Evolutionary conservation across 1,140 invertebrate genomes (phyloP).

Genomic region (Diploscapter pachys): DNA sequence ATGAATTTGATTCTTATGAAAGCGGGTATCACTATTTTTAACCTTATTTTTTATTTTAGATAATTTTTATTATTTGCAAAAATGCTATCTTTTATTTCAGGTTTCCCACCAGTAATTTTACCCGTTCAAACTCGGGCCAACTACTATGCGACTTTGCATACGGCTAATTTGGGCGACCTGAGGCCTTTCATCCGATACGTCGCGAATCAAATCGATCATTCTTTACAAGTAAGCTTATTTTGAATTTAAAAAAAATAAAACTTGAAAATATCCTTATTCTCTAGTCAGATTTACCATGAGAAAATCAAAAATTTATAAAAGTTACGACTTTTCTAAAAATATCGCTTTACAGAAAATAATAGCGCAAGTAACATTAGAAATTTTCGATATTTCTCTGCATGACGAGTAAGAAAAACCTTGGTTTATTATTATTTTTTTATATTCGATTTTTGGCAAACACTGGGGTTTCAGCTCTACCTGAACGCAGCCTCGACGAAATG

Average conservation of each 20-base stretch:
- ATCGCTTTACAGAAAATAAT: too few relatives aligned
- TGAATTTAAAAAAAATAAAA: background rate
- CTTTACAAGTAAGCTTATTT: slow-evolving; percentile 40
- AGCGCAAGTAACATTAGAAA: too few relatives aligned
- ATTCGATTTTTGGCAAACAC: too few relatives aligned
- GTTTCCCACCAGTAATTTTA: slow-evolving; percentile 62
- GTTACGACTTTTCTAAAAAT: too few relatives aligned
- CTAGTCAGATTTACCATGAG: background rate
- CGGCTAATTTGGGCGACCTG: slow-evolving; percentile 85
- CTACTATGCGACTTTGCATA: slow-evolving; percentile 78
- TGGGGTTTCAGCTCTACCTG: too few relatives aligned
- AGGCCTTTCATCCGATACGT: slow-evolving; percentile 91
- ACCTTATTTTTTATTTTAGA: slow-evolving; percentile 58
- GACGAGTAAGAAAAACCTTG: too few relatives aligned
- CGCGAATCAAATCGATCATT: slow-evolving; percentile 63
- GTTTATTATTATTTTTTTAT: too few relatives aligned
- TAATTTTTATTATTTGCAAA: slow-evolving; percentile 1
- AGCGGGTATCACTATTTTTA: slow-evolving; percentile 92
- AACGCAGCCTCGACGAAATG: too few relatives aligned
- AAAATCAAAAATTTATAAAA: background rate
- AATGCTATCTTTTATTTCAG: background rate
- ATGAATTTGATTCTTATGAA: slow-evolving; percentile 98
- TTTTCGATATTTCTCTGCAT: too few relatives aligned
- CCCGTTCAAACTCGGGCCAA: slow-evolving; percentile 77
- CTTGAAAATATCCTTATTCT: background rate